phyloP scores from a whole-genome alignment of 2,113 vertebrate species.

The Otus sunia region DNA sequence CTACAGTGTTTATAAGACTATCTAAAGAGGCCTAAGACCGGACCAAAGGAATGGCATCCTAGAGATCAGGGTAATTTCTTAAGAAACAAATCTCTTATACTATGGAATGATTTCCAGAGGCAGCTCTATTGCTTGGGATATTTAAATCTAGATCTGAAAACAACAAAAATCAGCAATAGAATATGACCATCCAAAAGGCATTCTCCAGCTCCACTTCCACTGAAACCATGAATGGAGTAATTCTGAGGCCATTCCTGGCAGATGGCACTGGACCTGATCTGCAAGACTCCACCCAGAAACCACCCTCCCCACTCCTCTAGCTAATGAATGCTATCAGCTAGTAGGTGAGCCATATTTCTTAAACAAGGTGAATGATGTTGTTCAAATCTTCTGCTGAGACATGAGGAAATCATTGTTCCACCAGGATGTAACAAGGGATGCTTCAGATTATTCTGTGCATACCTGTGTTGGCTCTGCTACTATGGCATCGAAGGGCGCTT shows the following conservation, averaged over 20 bases:
- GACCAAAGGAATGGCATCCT: neutral
- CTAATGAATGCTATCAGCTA: neutral
- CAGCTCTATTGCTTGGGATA: neutral
- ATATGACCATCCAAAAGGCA: neutral
- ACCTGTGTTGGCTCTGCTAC: neutral
- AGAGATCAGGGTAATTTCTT: neutral
- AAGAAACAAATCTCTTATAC: neutral
- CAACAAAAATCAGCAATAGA: neutral
- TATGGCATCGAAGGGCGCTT: neutral
- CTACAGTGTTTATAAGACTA: neutral
- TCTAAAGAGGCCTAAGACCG: neutral
- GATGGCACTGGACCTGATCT: neutral
- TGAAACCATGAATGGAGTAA: neutral
- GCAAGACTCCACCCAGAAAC: neutral
- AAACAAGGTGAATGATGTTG: neutral
- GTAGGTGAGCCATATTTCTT: neutral
- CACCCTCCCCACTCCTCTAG: neutral
- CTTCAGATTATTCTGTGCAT: neutral
- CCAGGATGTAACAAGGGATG: neutral
- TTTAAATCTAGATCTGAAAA: neutral
- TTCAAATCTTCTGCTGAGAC: neutral
- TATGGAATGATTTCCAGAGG: neutral
- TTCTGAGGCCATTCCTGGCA: neutral
- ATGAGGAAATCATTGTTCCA: neutral
- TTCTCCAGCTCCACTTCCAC: neutral